Evolutionary conservation across 2,797 vertebrate genomes (phyloP).

Genomic region (Esox lucius): DNA sequence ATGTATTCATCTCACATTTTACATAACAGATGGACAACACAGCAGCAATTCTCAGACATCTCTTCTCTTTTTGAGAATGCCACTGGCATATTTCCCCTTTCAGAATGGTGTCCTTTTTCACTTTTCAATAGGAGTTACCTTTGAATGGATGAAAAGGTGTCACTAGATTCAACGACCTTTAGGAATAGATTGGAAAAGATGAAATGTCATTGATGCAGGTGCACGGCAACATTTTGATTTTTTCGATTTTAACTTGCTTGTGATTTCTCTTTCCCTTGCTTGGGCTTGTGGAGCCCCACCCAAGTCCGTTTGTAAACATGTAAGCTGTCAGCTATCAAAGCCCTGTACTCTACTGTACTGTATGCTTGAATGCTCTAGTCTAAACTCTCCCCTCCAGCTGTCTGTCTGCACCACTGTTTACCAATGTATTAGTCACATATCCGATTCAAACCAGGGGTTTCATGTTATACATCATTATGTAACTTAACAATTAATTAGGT

Average conservation of each 20-base stretch:
- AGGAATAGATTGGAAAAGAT: not conserved
- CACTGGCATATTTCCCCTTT: not conserved
- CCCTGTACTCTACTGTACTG: not conserved
- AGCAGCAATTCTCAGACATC: not conserved
- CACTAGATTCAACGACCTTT: not conserved
- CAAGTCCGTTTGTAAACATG: not conserved
- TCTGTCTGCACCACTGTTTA: not conserved
- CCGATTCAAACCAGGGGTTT: not conserved
- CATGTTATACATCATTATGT: not conserved
- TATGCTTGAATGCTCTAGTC: not conserved
- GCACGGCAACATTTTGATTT: not conserved
- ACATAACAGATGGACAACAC: conserved; percentile 63
- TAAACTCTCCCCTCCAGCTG: not conserved
- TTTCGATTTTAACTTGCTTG: not conserved
- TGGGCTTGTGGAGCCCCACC: not conserved
- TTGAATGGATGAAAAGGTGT: not conserved
- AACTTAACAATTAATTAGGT: not conserved
- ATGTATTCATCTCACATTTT: conserved; percentile 45
- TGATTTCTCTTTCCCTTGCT: too few relatives aligned
- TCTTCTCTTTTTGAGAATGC: not conserved
- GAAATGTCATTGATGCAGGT: not conserved
- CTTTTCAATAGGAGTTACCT: not conserved
- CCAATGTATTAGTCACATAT: not conserved
- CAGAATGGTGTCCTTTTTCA: not conserved
- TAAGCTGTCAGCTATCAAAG: not conserved